phyloP scores from a whole-genome alignment of 1,140 invertebrate species.

The Procambarus virginalis region DNA sequence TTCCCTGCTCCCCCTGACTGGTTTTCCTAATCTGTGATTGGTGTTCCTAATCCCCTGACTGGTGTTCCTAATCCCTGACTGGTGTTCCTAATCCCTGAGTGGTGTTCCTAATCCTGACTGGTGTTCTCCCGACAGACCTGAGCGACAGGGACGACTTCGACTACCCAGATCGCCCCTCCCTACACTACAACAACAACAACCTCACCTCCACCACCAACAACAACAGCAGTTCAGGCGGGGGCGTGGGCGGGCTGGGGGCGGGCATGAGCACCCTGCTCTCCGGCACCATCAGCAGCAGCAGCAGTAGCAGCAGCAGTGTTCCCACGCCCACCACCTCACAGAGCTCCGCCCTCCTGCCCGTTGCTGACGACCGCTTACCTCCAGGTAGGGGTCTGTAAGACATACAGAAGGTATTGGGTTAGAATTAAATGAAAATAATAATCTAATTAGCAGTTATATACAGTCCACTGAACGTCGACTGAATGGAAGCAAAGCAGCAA shows the following conservation, averaged over 20 bases:
- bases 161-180: conserved; percentile 52
- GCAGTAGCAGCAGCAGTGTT: conserved; percentile 67
- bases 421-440: no score
- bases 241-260: background rate
- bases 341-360: conserved; percentile 58
- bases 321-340: conserved; percentile 66
- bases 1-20: no score
- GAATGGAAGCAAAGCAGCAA: no score
- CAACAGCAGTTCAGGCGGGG: conserved; percentile 30
- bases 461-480: no score
- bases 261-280: conserved; percentile 32
- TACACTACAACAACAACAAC: conserved; percentile 56
- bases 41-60: no score
- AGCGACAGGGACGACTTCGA: conserved; percentile 63
- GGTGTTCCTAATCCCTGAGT: no score
- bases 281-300: conserved; percentile 57
- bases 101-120: background rate
- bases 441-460: no score
- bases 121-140: background rate
- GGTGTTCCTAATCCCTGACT: no score
- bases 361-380: conserved; percentile 68
- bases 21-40: no score
- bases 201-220: conserved; percentile 24
- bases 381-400: conserved; percentile 25
- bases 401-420: no score